These are phyloP conservation scores for Crematogaster levior DNA, from an alignment of 2,888 invertebrate species.

Conservation along the genomic window DNA sequence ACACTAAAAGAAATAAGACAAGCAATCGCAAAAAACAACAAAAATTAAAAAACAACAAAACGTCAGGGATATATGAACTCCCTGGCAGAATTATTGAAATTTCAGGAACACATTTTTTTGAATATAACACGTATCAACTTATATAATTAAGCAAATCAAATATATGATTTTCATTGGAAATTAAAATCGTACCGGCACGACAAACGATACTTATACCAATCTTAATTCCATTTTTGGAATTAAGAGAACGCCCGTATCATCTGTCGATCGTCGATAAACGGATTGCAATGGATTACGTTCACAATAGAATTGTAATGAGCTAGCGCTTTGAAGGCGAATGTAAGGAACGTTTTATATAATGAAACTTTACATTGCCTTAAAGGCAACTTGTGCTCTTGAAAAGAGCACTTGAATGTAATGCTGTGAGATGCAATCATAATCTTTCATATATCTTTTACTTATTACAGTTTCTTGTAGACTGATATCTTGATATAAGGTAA, in stretches of 20 bases:
- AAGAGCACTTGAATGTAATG: not conserved
- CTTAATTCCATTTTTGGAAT: slow-evolving; percentile 75
- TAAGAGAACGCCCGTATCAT: slow-evolving; percentile 65
- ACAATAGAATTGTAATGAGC: slow-evolving; percentile 56
- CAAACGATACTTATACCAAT: slow-evolving; percentile 60
- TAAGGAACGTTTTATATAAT: slow-evolving; percentile 36
- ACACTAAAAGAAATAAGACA: too few relatives aligned
- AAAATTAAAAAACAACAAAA: too few relatives aligned
- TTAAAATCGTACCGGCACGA: slow-evolving; percentile 63
- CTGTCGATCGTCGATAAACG: slow-evolving; percentile 24
- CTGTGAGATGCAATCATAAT: slow-evolving; percentile 19
- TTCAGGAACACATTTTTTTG: too few relatives aligned
- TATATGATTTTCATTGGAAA: slow-evolving; percentile 68
- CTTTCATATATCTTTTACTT: slow-evolving; percentile 7
- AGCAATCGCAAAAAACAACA: too few relatives aligned
- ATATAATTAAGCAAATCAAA: slow-evolving; percentile 60
- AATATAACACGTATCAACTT: too few relatives aligned
- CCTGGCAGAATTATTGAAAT: too few relatives aligned
- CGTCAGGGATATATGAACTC: too few relatives aligned
- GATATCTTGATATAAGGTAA: slow-evolving; percentile 19
- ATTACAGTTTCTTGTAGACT: not conserved
- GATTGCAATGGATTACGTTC: slow-evolving; percentile 59
- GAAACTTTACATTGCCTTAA: slow-evolving; percentile 55
- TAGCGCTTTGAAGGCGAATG: slow-evolving; percentile 53
- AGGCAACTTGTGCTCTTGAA: not conserved